Percentiles rank a stretch among this genome's conserved stretches.
These are phyloP conservation scores for Paedocypris micromegethes DNA, from an alignment of 2,797 vertebrate genomes.

Conservation along the genomic window DNA sequence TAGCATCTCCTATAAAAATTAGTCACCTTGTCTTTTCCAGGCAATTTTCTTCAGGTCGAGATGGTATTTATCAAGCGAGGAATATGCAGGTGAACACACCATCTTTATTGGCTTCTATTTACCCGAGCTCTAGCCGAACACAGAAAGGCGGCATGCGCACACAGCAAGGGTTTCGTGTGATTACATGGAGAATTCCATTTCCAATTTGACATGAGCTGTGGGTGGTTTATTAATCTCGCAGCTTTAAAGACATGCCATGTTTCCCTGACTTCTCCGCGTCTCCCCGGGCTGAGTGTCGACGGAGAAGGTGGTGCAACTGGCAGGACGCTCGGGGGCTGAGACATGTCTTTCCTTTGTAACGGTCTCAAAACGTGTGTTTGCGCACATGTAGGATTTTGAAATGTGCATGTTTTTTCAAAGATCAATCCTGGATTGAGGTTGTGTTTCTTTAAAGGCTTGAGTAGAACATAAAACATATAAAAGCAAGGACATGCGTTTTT, in stretches of 20 bases:
- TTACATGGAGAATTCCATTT: slow-evolving; percentile 41
- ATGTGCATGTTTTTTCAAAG: no score
- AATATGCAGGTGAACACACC: slow-evolving; percentile 54
- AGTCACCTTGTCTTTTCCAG: slow-evolving; percentile 63
- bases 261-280: slow-evolving; percentile 25
- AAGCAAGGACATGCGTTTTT: not conserved
- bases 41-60: slow-evolving; percentile 59
- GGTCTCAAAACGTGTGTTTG: not conserved
- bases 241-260: slow-evolving; percentile 36
- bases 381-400: not conserved
- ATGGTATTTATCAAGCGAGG: slow-evolving; percentile 61
- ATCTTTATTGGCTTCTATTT: slow-evolving; percentile 58
- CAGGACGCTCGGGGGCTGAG: not conserved
- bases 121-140: slow-evolving; percentile 44
- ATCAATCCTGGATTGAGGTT: no score
- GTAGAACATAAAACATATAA: no score
- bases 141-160: slow-evolving; percentile 10
- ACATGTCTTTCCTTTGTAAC: not conserved
- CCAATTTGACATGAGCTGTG: slow-evolving; percentile 38
- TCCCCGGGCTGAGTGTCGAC: slow-evolving; percentile 2
- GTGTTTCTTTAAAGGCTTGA: no score
- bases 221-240: slow-evolving; percentile 44
- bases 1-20: slow-evolving; percentile 60
- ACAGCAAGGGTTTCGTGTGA: slow-evolving; percentile 33
- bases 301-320: slow-evolving; percentile 5